Evolutionary conservation across 2,113 vertebrate genomes (phyloP).

Genomic region (Pterocles orientalis): DNA sequence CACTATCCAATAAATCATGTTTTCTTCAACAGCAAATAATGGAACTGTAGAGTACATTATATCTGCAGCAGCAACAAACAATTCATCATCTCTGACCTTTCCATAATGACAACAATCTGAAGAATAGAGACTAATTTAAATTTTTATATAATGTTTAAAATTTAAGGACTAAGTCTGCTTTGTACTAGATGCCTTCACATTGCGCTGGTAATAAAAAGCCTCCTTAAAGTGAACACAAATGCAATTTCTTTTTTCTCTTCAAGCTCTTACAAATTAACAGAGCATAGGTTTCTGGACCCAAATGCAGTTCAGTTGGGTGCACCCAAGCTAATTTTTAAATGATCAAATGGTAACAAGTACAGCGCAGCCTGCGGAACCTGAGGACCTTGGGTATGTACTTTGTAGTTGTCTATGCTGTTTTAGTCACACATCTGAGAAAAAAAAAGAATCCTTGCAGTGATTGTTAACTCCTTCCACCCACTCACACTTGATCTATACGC

Average conservation of each 20-base stretch:
- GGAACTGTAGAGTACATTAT: conserved; percentile 66
- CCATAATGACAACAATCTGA: conserved; percentile 62
- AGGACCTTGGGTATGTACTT: not conserved
- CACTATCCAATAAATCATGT: conserved; percentile 64
- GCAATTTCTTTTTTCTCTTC: not conserved
- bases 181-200: not conserved
- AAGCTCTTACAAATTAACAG: not conserved
- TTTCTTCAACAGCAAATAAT: conserved; percentile 70
- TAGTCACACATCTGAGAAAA: not conserved
- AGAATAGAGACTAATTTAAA: conserved; percentile 62
- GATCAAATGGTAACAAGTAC: not conserved
- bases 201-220: not conserved
- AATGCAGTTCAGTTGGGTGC: not conserved
- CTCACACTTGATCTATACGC: not conserved
- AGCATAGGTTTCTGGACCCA: not conserved
- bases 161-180: conserved; percentile 56
- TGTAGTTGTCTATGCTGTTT: not conserved
- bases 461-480: not conserved
- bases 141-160: conserved; percentile 68
- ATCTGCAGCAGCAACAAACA: conserved; percentile 64
- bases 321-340: not conserved
- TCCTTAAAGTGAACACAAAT: not conserved
- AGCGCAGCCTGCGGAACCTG: not conserved
- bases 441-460: not conserved
- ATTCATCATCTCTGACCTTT: conserved; percentile 74